Conservation (phyloP, 2,888 invertebrate genomes). For the Thera britannica region DNA sequence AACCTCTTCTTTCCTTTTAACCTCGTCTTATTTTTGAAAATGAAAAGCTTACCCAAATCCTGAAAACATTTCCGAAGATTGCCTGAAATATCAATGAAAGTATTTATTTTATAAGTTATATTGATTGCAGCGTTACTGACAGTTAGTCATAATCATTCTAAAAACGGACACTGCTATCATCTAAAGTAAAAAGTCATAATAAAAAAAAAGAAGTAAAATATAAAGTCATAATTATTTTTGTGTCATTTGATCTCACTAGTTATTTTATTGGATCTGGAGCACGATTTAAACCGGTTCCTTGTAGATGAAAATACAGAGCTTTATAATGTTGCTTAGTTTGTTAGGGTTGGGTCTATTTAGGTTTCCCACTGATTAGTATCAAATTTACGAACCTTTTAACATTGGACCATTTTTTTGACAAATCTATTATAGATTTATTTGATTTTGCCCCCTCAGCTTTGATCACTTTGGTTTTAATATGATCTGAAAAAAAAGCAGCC, state of each 20-base stretch:
- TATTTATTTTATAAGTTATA: neutral
- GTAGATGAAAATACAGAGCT: neutral
- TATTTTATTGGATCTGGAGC: no score
- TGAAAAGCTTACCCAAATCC: slow-evolving; percentile 10
- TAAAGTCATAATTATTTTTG: no score
- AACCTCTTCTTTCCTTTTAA: neutral
- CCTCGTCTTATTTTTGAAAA: neutral
- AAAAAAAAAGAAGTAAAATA: no score
- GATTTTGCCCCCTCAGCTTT: neutral
- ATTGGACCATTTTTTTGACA: slow-evolving; percentile 9
- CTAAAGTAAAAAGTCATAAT: no score
- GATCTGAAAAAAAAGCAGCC: slow-evolving; percentile 3
- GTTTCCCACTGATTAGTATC: neutral
- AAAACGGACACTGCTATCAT: no score
- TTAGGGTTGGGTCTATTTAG: no score
- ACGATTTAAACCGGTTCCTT: neutral
- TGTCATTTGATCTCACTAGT: no score
- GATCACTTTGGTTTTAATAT: neutral
- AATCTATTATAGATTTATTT: slow-evolving; percentile 1
- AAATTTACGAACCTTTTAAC: slow-evolving; percentile 11
- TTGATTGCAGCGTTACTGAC: no score
- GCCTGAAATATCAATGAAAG: slow-evolving; percentile 7
- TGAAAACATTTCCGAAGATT: slow-evolving; percentile 7
- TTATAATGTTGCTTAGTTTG: no score
- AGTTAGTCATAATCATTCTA: no score